Evolutionary conservation across 1,140 invertebrate genomes (phyloP), one percentile per base, ranked within the genome.

Genomic region (Hylaeus anthracinus): DNA sequence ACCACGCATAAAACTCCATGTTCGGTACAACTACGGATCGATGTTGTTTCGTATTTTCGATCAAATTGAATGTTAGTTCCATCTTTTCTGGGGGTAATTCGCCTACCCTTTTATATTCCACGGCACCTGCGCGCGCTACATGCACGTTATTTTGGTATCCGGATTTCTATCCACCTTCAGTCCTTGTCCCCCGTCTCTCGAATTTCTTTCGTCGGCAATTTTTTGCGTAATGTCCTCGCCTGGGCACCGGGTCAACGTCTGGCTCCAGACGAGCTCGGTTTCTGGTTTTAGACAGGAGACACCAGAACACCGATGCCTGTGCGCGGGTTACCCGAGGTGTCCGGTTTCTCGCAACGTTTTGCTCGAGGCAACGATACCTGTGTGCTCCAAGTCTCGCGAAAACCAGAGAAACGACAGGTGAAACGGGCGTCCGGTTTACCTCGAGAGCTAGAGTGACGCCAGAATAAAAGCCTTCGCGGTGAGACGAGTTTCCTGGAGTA

Each of bases 181-280:
- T 61, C 45, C 67, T 10, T 51, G 12, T n/a, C 56, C 56, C 26
- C 48, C 64, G 5, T 71, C 67, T 63, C 37, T 37, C 39, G 56
- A 37, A 71, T 77, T 77, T 77, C 75, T 77, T 71, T 77, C 56
- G 66, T 37, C 53, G 55, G 43, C 56, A 71, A 71, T 78, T 78
- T 71, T 78, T 67, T 71, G 75, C 75, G 63, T 78, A 78, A 71
- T 71, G 61, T 72, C 69, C 67, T 43, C 15, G n/a, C 15, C 1
- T 37, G 9, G 45, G 14, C n/a, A 14, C 15, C 37, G n/a, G 67
- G 67, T 71, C 66, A 61, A 61, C 48, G 75, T 53, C 66, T 71
- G 51, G 10, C 37, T 26, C 10, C 15, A 43, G 48, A 12, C 60
- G 53, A 3, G 41, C 74, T 70, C 53, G 41, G 74, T 58, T 77